Evolutionary conservation across 2,797 vertebrate genomes (phyloP), one percentile per base, ranked within the genome.

Genomic region (Mormyrus proboscirostris): DNA sequence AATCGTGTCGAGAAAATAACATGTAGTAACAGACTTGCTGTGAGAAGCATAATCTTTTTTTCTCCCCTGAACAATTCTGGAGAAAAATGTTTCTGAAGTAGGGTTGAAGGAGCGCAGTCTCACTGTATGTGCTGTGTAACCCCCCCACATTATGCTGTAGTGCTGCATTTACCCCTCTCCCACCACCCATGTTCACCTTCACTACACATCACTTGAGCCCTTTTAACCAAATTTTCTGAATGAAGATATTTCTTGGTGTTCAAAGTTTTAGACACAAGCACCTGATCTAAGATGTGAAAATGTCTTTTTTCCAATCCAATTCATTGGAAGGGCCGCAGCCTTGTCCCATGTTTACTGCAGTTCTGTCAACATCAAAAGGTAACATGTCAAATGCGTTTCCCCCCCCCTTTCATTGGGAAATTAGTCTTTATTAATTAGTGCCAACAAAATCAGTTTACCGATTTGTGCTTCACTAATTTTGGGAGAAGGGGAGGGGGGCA

Each of bases 361-460:
- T 44, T 50, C 50, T 86, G 10, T 19, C n/a, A 50, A 86, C 79
- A 86, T 59, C 79, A 53, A 7, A 84, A 14, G 10, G 29, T 83
- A 29, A 83, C 29, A 25, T 16, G 9, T 25, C n/a, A 84, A 65
- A 82, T 29, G 8, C 29, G 14, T 57, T 84, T 49, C 25, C 25
- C 50, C 29, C 29, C 38, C 12, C 49, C 33, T 57, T 41, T 41
- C 85, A 50, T 59, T 89, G 73, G 47, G 69, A 51, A 89, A 62
- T 22, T 44, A 49, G 88, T 89, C 88, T 90, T 88, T 88, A 41
- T 89, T 69, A 85, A 88, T 85, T 90, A 90, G 91, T 90, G 91
- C 91, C 89, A 90, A 90, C 62, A 76, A 90, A 55, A 88, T 41
- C 88, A 22, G 76, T 89, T 91, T 91, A 90, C 47, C 62, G 79